Percentiles rank a stretch among this genome's conserved stretches.
Evolutionary conservation across 2,888 invertebrate species (phyloP).

Genomic region (Gnatocerus cornutus): DNA sequence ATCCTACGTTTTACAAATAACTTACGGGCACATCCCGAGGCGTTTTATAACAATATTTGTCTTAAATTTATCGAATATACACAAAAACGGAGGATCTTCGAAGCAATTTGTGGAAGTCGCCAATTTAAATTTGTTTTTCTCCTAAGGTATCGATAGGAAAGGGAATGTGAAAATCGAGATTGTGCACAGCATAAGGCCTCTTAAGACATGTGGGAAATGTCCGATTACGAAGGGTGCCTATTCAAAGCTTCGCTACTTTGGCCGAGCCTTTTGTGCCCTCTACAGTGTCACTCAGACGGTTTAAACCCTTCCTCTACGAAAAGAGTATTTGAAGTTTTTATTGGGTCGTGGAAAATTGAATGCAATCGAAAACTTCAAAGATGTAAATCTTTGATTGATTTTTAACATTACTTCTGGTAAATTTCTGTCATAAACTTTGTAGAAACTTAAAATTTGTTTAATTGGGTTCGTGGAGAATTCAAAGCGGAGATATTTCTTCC

Average conservation of each 20-base stretch:
- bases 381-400: conserved; percentile 1
- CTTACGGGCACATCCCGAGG: conserved; percentile 3
- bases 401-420: not conserved
- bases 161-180: conserved; percentile 17
- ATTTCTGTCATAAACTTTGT: conserved; percentile 1
- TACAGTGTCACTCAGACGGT: conserved; percentile 27
- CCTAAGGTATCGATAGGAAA: not conserved
- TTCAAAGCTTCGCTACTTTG: conserved; percentile 30
- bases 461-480: conserved; percentile 1
- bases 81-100: no score
- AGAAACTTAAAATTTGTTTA: conserved; percentile 10
- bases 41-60: conserved; percentile 26
- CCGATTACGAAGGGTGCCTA: conserved; percentile 38
- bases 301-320: conserved; percentile 17
- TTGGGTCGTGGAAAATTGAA: conserved; percentile 15
- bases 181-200: conserved; percentile 22
- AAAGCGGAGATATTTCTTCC: no score
- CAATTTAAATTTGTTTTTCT: not conserved
- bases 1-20: conserved; percentile 32
- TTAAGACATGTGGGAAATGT: conserved; percentile 47
- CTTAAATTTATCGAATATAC: no score
- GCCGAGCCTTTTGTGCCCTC: conserved; percentile 28
- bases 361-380: conserved; percentile 7
- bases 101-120: no score
- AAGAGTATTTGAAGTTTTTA: conserved; percentile 22